Base-by-base conservation (phyloP, 2,888 invertebrate species). In the Orthonevra nobilis region DNA sequence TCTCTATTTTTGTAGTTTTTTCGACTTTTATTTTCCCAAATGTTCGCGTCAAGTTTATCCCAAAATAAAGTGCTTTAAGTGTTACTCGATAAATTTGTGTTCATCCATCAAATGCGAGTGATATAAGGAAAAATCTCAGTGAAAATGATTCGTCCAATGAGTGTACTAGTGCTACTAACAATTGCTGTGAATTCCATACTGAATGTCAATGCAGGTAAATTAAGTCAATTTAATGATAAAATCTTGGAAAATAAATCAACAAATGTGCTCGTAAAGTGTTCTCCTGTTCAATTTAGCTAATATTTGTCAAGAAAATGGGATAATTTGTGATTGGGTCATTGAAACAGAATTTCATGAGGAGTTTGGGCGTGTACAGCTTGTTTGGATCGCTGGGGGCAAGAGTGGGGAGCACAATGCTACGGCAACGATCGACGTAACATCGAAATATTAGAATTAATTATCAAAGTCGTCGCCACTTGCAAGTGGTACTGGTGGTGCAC, bases 331-430 rank as follows among this genome's bases (percentile, higher is more conserved):
- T n/a, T 19, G 23, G 17, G 44, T 38, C 23, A 58, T 5, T 56
- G 26, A 58, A 64, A 30, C 17, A 66, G n/a, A 50, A 34, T 34
- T 23, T 40, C 44, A 30, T n/a, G 48, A 34, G 44, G 44, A 64
- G 72, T 60, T 77, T 66, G 77, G 77, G 77, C 77, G 77, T 77
- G 77, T 77, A 72, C 77, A 52, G 60, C 72, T 77, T 77, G 77
- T 77, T 77, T 77, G 64, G 77, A 77, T 72, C 77, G 38, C 34
- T 72, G 34, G 46, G 23, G 20, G 32, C 6, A 17, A 58, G 63
- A 77, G 72, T 72, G 64, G 77, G 72, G 60, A n/a, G n/a, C n/a
- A 72, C 52, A 70, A 60, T 17, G 52, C 72, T 72, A 72, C 42
- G 58, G 70, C 58, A 77, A 77, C 72, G 70, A 77, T 77, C 77